Evolutionary conservation across 2,797 vertebrate species (phyloP), one percentile per base, ranked within the genome.

Genomic region (Capromys pilorides): DNA sequence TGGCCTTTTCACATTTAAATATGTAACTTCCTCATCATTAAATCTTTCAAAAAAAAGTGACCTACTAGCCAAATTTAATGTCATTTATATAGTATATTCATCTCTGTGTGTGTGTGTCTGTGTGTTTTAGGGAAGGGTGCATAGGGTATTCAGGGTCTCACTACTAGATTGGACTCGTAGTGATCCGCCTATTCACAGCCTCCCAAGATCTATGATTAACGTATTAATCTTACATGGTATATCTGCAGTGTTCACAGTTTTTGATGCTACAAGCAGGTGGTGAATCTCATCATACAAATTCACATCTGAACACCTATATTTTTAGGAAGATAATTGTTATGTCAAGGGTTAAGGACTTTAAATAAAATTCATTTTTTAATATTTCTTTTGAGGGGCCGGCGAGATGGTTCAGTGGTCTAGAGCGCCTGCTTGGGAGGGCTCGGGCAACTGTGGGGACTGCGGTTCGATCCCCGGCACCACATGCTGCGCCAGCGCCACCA

Each of bases 1-100:
- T 95, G 90, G 71, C 13, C 7, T 93, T 94, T 90, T 80, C 16
- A 66, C 31, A 79, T 16, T 94, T 89, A 79, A 73, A 51, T 82
- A 64, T 67, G 33, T 84, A 67, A 57, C 81, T 88, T 83, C 36
- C 28, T 39, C 86, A 31, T 87, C 31, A 82, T 78, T 84, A 81
- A 86, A 18, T n/a, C 71, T 51, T 64, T 92, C 73, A 31, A 7
- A 51, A 14, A 54, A 54, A 54, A 54, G 13, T 54, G 39, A 93
- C 33, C 85, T 83, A 80, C 19, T 81, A 6, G 64, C 39, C 36
- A 57, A 6, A 75, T 67, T 92, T 67, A 81, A 66, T 78, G 18
- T 41, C 16, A 21, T 88, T 71, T 9, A 1, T 73, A 39, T n/a
- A 67, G 31, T 33, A 3, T 75, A 22, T 88, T 85, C 85, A 33